Evolutionary conservation across 37 sponge, comb jelly and placozoan species (phyloP).

Genomic region (Agelas oroides): DNA sequence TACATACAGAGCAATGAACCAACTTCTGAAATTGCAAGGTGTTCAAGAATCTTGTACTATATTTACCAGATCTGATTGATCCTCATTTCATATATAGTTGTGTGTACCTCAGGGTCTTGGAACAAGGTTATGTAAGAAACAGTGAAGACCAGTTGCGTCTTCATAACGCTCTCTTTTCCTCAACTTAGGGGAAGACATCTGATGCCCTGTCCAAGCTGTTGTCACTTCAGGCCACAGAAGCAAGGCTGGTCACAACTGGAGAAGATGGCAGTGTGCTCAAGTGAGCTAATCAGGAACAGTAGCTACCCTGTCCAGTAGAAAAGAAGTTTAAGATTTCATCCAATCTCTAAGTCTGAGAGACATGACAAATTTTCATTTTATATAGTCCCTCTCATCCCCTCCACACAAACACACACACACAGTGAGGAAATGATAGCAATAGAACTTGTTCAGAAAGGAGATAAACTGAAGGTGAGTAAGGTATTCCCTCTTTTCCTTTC

Average conservation of each 20-base stretch:
- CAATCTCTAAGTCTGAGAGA: neutral
- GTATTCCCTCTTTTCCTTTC: too few relatives aligned
- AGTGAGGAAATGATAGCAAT: constrained; percentile 85
- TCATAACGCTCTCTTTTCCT: neutral
- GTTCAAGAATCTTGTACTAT: too few relatives aligned
- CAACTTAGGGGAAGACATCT: constrained; percentile 69
- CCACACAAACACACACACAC: neutral
- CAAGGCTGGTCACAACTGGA: constrained; percentile 60
- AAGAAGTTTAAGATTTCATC: neutral
- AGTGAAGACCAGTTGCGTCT: too few relatives aligned
- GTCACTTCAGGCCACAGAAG: constrained; percentile 83
- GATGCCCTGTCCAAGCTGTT: constrained; percentile 85
- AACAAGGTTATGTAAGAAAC: too few relatives aligned
- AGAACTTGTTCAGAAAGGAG: constrained; percentile 87
- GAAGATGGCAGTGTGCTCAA: neutral
- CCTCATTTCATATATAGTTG: too few relatives aligned
- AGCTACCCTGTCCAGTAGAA: neutral
- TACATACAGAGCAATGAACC: too few relatives aligned
- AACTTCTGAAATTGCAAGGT: too few relatives aligned
- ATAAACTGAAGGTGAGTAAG: constrained; percentile 84
- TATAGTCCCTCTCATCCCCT: too few relatives aligned
- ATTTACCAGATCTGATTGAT: too few relatives aligned
- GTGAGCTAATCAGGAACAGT: neutral
- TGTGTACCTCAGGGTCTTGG: too few relatives aligned
- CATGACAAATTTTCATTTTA: neutral